Conservation (phyloP, 2,113 vertebrate genomes). For the Oncorhynchus tshawytscha region DNA sequence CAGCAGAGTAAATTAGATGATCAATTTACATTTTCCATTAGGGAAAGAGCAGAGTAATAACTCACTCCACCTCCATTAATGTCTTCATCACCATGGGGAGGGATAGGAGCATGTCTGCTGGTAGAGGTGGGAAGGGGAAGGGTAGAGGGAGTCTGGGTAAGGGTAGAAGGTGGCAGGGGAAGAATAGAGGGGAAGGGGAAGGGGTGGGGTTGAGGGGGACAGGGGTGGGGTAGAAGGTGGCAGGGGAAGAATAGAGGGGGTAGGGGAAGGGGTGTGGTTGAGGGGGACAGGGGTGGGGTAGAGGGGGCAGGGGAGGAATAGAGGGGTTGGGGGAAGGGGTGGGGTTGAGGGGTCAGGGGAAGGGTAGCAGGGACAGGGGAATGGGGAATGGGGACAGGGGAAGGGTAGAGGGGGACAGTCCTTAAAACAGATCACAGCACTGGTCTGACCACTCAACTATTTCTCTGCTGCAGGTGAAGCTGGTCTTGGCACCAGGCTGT, state of each 20-base stretch:
- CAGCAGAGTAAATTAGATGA: conserved; percentile 83
- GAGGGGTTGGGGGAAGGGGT: too few species aligned
- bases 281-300: too few species aligned
- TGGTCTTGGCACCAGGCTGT: not conserved
- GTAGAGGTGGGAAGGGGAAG: too few species aligned
- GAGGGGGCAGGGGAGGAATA: too few species aligned
- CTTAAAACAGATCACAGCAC: conserved; percentile 29
- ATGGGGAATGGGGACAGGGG: too few species aligned
- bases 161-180: conserved; percentile 36
- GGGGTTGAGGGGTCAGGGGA: too few species aligned
- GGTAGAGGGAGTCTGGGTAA: too few species aligned
- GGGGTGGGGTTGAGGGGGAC: conserved; percentile 10
- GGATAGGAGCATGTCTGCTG: too few species aligned
- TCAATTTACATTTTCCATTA: conserved; percentile 87
- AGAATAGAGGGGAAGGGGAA: conserved; percentile 24
- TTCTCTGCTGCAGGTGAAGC: not conserved
- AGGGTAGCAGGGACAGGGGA: too few species aligned
- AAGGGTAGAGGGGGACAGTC: conserved; percentile 24
- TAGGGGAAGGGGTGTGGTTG: too few species aligned
- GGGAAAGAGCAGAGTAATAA: conserved; percentile 81
- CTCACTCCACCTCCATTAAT: conserved; percentile 82
- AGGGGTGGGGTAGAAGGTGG: not conserved
- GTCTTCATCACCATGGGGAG: conserved; percentile 79
- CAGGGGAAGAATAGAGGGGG: too few species aligned
- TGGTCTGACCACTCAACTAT: conserved; percentile 10